Base-by-base conservation (phyloP, 2,797 vertebrate genomes). In the Bradypodion ventrale region DNA sequence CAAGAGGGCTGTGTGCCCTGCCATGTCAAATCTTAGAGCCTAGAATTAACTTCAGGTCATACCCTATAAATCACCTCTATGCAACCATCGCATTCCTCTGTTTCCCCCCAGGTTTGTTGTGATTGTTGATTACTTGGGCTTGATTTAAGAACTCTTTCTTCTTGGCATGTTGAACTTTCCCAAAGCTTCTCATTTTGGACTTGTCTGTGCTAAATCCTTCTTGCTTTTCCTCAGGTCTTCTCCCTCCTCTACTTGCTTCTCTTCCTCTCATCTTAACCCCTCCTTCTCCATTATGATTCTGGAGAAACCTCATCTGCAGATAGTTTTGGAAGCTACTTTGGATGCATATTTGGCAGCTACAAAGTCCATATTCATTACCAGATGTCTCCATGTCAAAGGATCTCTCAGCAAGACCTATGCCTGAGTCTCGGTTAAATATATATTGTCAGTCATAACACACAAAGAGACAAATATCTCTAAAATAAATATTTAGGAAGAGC, bases 81-180 rank as follows among this genome's bases (percentile, higher is more conserved):
- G 52, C 83, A 74, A 56, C 59, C 1, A 0, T 62, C 85, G 87
- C 87, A 84, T 89, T 8, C 69, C 78, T 23, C 68, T 46, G 21
- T 85, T 85, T 68, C 0, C 25, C 80, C 68, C 32, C 59, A 4
- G 4, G 85, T 66, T 0, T 0, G 72, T 32, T 2, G 4, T 42
- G 76, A 63, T 60, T 75, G 63, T 32, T 6, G 79, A 59, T 32
- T 60, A 65, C 63, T 0, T 29, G 0, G 1, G 44, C 66, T 44
- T 87, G 87, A 90, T 92, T 94, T 86, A 85, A 78, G 86, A 91
- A 52, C 73, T 90, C 79, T n/a, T 21, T 29, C 63, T 56, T 2
- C 80, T 65, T 76, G 6, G 42, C 66, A 4, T 0, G 0, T 32
- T 65, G 16, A 52, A 80, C 63, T 89, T 66, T 68, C 85, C 65